Conservation (phyloP, 2,113 vertebrate species). For the Ahaetulla prasina region DNA sequence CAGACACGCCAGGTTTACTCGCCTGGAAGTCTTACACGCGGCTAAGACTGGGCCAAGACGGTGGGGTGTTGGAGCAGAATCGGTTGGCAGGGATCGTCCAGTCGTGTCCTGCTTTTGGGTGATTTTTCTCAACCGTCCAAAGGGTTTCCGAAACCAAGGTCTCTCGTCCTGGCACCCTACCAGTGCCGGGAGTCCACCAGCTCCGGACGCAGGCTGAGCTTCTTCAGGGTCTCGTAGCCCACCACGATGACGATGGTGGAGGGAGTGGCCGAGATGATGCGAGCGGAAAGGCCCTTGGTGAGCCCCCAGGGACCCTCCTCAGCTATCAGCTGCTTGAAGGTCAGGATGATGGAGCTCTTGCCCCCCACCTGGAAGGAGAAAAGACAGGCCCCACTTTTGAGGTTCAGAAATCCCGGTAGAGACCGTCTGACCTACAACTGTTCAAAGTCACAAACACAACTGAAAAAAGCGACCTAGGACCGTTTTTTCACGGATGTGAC, state of each 20-base stretch:
- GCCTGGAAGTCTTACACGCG: not conserved
- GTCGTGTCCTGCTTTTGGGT: not conserved
- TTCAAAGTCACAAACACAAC: not conserved
- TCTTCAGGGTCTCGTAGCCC: conserved; percentile 95
- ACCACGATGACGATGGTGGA: conserved; percentile 93
- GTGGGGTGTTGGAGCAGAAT: not conserved
- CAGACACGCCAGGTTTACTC: not conserved
- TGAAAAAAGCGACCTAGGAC: not conserved
- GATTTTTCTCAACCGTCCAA: not conserved
- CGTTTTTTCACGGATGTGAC: not conserved
- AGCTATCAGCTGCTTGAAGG: conserved; percentile 86
- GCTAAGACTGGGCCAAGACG: not conserved
- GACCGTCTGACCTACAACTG: too few species aligned
- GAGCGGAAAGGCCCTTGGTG: conserved; percentile 91
- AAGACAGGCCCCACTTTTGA: not conserved
- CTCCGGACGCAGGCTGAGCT: conserved; percentile 88
- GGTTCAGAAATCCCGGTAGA: not conserved
- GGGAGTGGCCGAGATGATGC: conserved; percentile 88
- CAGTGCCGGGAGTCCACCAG: conserved; percentile 88
- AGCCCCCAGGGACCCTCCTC: conserved; percentile 89
- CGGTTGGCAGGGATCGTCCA: too few species aligned
- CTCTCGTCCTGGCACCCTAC: conserved; percentile 62
- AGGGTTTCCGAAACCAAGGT: not conserved
- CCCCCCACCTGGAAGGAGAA: conserved; percentile 84
- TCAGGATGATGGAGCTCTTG: conserved; percentile 83